Evolutionary conservation across 2,888 invertebrate genomes (phyloP), one percentile per base, ranked within the genome.

Genomic region (Drosophila seclusa): DNA sequence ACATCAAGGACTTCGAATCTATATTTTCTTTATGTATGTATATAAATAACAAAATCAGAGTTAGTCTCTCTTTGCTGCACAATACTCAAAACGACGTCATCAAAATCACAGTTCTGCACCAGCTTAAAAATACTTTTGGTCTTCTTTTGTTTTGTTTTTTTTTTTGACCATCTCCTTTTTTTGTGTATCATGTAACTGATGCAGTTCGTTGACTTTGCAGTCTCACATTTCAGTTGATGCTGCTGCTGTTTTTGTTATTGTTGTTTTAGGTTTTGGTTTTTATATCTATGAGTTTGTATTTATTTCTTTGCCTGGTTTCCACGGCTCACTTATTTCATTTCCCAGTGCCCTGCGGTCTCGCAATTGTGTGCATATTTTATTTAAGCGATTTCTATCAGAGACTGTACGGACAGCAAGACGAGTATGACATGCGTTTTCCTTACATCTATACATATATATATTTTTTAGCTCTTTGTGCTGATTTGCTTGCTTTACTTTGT

Each of bases 321-420:
- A 84, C 82, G 82, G 88, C 85, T 83, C 88, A 83, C 85, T 87
- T 83, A 85, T 78, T 82, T 84, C 79, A 87, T 78, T 83, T 82
- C 55, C 76, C 81, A 63, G 58, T 66, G 67, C 71, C 60, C 73
- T 89, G 89, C 73, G 84, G 84, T 68, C 69, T 72, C 69, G 67
- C 77, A 68, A 87, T 87, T 89, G 84, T 84, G 84, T 83, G 71
- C 83, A 76, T 82, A 85, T 85, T 85, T 82, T 82, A 81, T 82
- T 84, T 74, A 71, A 83, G 54, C 75, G 71, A 71, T 71, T 73
- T 66, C 52, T 62, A 64, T 34, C 53, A n/a, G 45, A 67, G 36
- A 54, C 36, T 32, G 55, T 27, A 52, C 53, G 27, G 21, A 67
- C 58, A 66, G 53, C 49, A 73, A 75, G 71, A 73, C 65, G 71